Base-by-base conservation (phyloP, 2,113 vertebrate species). In the Axis porcinus region DNA sequence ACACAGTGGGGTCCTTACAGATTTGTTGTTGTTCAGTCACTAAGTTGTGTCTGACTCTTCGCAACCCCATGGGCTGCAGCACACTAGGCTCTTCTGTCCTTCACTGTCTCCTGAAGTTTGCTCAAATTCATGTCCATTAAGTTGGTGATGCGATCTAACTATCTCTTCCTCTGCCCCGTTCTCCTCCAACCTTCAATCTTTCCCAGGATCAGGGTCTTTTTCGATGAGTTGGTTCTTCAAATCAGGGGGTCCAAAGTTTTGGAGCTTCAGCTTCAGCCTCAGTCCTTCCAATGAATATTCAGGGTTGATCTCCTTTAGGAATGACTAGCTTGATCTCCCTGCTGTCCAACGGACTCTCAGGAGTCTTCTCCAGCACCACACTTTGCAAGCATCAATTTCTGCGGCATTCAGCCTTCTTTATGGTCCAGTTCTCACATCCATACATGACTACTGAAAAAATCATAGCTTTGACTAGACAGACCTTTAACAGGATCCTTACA, bases 221-320 rank as follows among this genome's bases (percentile, higher is more conserved):
- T 40, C 64, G 12, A 40, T 0, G 1, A 70, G n/a, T 40, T 10
- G 0, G n/a, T 19, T 40, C n/a, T 70, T 70, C 0, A 10, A 23
- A 70, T 70, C n/a, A 23, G 67, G 67, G 64, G n/a, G 19, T 0
- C 4, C 67, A 40, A 40, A 40, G 67, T 40, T 40, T 23, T 12
- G 19, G 67, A 40, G n/a, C n/a, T 40, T 67, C 33, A 19, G 7
- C 62, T 67, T 70, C n/a, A 40, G 67, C n/a, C n/a, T 70, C n/a
- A 70, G 67, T 70, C 19, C 67, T 40, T 70, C 2, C 67, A 70
- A 23, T 70, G 67, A 70, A 70, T 36, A 70, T 40, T 70, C n/a
- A 70, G 9, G 19, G 67, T 40, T 40, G n/a, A 70, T 70, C 67
- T 40, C n/a, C 67, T 40, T 70, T 40, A 70, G 19, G n/a, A 70